Conservation (phyloP, 2,888 invertebrate species). For the Andrena minutula region DNA sequence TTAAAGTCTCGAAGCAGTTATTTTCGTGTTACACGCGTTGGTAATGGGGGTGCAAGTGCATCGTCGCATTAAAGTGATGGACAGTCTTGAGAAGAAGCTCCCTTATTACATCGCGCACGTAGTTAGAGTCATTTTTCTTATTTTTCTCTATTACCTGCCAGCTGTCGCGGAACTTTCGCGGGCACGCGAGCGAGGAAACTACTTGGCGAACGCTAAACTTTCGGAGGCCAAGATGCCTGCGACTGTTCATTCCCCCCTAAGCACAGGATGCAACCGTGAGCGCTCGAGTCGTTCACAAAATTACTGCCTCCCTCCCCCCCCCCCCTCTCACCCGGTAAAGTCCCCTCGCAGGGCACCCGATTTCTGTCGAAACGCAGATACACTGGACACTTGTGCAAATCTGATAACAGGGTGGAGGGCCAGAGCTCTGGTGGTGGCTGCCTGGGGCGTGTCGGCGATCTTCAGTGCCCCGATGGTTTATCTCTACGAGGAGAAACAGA, state of each 20-base stretch:
- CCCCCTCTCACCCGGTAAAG: background rate
- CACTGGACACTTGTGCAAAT: constrained; percentile 13
- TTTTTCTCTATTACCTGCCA: constrained; percentile 22
- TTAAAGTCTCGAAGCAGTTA: background rate
- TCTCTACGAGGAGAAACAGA: constrained; percentile 92
- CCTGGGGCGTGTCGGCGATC: constrained; percentile 93
- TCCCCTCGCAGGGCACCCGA: background rate
- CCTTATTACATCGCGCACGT: constrained; percentile 8
- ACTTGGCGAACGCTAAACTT: constrained; percentile 40
- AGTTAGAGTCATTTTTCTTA: background rate
- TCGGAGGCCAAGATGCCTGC: constrained; percentile 11
- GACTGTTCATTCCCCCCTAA: constrained; percentile 26
- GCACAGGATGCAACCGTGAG: background rate
- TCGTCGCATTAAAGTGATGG: background rate
- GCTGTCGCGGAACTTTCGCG: constrained; percentile 53
- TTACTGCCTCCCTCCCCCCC: background rate
- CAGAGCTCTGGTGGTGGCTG: constrained; percentile 90
- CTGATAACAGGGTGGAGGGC: constrained; percentile 91
- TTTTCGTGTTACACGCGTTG: background rate
- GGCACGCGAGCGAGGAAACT: constrained; percentile 29
- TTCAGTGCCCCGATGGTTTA: constrained; percentile 94
- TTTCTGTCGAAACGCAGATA: background rate
- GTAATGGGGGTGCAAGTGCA: background rate
- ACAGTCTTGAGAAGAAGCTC: constrained; percentile 16
- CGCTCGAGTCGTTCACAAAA: constrained; percentile 2